Conservation (phyloP, 2,113 vertebrate species). For the Actenoides lindsayi region DNA sequence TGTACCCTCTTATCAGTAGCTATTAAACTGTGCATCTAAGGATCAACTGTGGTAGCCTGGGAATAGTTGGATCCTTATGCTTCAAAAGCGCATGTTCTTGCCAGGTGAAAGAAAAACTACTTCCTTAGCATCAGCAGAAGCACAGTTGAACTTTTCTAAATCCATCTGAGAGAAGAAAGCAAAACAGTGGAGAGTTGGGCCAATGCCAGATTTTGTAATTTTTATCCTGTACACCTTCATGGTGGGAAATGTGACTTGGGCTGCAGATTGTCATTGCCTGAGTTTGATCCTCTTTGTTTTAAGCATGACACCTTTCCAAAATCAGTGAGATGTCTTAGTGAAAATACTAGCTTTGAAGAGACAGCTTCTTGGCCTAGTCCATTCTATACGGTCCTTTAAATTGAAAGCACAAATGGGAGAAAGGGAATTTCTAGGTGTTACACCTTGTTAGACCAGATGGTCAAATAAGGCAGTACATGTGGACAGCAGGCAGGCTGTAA, state of each 20-base stretch:
- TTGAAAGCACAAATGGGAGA: not conserved
- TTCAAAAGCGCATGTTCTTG: not conserved
- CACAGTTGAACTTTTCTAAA: not conserved
- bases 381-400: not conserved
- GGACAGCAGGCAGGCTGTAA: not conserved
- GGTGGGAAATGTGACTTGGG: not conserved
- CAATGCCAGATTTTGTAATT: not conserved
- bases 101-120: not conserved
- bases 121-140: not conserved
- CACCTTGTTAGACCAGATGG: not conserved
- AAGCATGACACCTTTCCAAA: not conserved
- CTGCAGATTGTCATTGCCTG: not conserved
- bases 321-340: not conserved
- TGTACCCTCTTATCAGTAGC: not conserved
- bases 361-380: not conserved
- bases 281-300: not conserved
- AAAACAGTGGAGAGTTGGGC: not conserved
- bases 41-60: not conserved
- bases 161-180: not conserved
- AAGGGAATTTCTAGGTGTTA: not conserved
- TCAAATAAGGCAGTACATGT: not conserved
- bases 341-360: not conserved
- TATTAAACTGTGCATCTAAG: not conserved
- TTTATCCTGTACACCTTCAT: accelerated
- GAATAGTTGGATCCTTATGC: not conserved